These are phyloP conservation scores for Cynodonichthys magdalenae DNA, from an alignment of 2,797 vertebrate species.

Conservation along the genomic window DNA sequence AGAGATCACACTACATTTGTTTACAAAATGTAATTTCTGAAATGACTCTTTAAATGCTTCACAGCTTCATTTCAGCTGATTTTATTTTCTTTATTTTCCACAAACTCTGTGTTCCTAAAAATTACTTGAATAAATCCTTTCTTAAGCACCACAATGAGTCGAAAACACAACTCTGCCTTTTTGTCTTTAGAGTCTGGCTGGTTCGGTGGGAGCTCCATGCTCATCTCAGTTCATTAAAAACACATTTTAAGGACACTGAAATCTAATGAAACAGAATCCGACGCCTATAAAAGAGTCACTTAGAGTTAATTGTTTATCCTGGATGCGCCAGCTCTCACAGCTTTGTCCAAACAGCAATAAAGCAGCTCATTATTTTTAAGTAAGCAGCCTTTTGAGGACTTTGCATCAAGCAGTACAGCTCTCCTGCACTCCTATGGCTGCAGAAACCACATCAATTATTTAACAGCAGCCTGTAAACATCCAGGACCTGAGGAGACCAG, in stretches of 20 bases:
- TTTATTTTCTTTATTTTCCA: slow-evolving; percentile 8
- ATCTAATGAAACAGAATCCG: not conserved
- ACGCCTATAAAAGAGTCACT: not conserved
- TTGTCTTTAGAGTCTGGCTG: not conserved
- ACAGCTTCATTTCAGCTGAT: slow-evolving; percentile 1
- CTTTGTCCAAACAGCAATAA: slow-evolving; percentile 1
- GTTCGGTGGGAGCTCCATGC: not conserved
- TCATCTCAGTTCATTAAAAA: slow-evolving; percentile 1
- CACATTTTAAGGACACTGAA: not conserved
- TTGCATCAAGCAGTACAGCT: not conserved
- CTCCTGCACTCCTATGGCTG: too few relatives aligned
- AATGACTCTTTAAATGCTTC: not conserved
- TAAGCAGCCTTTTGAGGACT: not conserved
- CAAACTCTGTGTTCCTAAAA: not conserved
- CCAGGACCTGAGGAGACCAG: too few relatives aligned
- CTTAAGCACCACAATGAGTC: not conserved
- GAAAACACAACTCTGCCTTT: not conserved
- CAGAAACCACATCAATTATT: too few relatives aligned
- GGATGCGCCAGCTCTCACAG: not conserved
- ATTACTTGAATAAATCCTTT: not conserved
- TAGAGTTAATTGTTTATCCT: not conserved
- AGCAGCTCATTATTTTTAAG: not conserved
- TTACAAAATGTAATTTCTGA: too few relatives aligned
- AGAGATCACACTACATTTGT: too few relatives aligned
- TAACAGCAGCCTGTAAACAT: too few relatives aligned